Evolutionary conservation across 1,140 invertebrate species (phyloP).

Genomic region (Artemia franciscana): DNA sequence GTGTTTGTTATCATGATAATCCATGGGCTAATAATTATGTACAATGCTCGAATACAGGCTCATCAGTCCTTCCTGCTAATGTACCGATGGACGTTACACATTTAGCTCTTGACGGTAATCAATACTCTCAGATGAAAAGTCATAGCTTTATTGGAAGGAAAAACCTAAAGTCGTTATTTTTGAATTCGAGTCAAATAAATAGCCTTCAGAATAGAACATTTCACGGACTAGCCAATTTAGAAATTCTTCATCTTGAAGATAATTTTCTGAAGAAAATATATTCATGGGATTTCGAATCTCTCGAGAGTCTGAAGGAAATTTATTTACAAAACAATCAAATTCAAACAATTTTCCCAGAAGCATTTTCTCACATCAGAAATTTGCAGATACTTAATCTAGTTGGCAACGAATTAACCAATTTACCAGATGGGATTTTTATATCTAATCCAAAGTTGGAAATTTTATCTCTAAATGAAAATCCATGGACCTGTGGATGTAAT

Average conservation of each 20-base stretch:
- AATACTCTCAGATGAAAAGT: conserved; percentile 53
- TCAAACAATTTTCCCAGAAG: conserved; percentile 47
- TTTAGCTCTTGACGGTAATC: conserved; percentile 71
- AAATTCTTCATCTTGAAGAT: conserved; percentile 58
- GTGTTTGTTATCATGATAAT: conserved; percentile 73
- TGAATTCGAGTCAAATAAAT: conserved; percentile 61
- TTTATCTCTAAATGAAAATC: conserved; percentile 49
- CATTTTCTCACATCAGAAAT: conserved; percentile 45
- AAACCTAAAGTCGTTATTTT: conserved; percentile 58
- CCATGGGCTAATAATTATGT: conserved; percentile 79
- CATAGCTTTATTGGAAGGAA: conserved; percentile 77
- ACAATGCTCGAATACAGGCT: conserved; percentile 54
- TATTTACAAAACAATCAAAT: conserved; percentile 70
- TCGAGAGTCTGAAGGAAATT: conserved; percentile 51
- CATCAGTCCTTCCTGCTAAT: conserved; percentile 49
- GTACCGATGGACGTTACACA: conserved; percentile 85
- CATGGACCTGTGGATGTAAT: conserved; percentile 70
- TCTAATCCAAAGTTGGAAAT: conserved; percentile 38
- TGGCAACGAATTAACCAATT: conserved; percentile 51
- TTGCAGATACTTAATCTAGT: conserved; percentile 56
- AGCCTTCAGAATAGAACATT: conserved; percentile 76
- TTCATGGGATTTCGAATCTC: conserved; percentile 70
- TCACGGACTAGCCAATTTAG: conserved; percentile 55
- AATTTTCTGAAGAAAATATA: conserved; percentile 52
- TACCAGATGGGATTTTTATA: conserved; percentile 50